Evolutionary conservation across 2,113 vertebrate genomes (phyloP).

Genomic region (Pangasianodon hypophthalmus): DNA sequence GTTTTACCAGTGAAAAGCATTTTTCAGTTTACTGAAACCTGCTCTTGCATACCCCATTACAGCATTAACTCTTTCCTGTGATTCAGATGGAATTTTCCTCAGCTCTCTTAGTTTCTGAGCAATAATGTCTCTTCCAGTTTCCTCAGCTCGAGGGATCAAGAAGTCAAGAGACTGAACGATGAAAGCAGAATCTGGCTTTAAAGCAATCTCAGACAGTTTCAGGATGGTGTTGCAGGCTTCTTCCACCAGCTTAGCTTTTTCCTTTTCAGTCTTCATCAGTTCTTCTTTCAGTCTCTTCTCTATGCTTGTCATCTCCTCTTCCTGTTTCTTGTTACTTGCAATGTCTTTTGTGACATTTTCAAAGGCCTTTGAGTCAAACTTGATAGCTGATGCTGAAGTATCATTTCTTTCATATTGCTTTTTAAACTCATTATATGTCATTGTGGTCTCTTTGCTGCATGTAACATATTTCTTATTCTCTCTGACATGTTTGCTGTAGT

Average conservation of each 20-base stretch:
- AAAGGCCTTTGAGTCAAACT: neutral
- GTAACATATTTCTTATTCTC: conserved; percentile 31
- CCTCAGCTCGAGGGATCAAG: conserved; percentile 41
- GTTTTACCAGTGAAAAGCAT: neutral
- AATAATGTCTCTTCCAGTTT: neutral
- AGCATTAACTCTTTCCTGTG: neutral
- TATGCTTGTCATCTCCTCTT: neutral
- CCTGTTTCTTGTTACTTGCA: neutral
- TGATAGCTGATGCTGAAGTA: neutral
- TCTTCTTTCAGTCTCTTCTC: neutral
- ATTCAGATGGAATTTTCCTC: conserved; percentile 6
- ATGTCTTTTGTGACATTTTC: neutral
- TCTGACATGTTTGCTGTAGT: conserved; percentile 26
- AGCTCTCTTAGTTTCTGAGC: conserved; percentile 16
- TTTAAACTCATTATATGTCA: conserved; percentile 9
- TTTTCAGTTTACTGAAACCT: neutral
- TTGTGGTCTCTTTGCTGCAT: neutral
- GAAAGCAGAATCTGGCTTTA: conserved; percentile 42
- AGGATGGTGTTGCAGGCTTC: conserved; percentile 28
- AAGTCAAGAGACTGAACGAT: conserved; percentile 44
- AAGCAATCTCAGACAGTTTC: conserved; percentile 40
- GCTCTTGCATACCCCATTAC: neutral
- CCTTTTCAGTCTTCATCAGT: neutral
- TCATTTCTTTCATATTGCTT: neutral
- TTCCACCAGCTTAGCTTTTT: conserved; percentile 3